Conservation (phyloP, 1,140 invertebrate genomes). For the Drosophila orosa region DNA sequence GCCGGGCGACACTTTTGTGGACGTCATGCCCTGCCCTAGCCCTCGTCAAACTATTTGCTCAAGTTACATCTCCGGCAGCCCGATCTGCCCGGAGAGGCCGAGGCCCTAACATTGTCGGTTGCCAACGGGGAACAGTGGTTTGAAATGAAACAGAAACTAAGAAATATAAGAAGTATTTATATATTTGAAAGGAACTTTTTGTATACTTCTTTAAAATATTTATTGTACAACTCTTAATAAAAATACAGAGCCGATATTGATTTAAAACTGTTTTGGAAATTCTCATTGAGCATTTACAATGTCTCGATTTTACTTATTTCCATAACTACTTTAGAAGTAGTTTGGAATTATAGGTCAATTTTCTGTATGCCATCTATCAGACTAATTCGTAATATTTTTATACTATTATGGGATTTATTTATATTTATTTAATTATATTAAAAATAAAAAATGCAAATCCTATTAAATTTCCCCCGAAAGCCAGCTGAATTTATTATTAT, state of each 20-base stretch:
- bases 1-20: conserved; percentile 67
- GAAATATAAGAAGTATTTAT: too few species aligned
- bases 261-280: too few species aligned
- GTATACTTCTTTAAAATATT: not conserved
- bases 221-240: not conserved
- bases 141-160: not conserved
- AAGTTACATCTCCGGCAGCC: conserved; percentile 67
- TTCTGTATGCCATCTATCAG: too few species aligned
- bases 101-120: conserved; percentile 45
- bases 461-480: not conserved
- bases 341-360: not conserved
- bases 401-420: too few species aligned
- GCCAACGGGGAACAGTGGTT: conserved; percentile 32
- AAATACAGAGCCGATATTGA: not conserved
- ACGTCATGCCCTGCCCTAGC: conserved; percentile 45
- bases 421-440: not conserved
- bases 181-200: not conserved
- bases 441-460: not conserved
- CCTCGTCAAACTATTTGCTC: conserved; percentile 66
- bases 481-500: too few species aligned
- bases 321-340: not conserved
- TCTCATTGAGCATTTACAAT: not conserved
- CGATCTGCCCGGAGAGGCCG: conserved; percentile 30
- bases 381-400: too few species aligned
- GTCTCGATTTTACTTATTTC: not conserved